Base-by-base conservation (phyloP, 2,888 invertebrate genomes). In the Campoletis raptor region DNA sequence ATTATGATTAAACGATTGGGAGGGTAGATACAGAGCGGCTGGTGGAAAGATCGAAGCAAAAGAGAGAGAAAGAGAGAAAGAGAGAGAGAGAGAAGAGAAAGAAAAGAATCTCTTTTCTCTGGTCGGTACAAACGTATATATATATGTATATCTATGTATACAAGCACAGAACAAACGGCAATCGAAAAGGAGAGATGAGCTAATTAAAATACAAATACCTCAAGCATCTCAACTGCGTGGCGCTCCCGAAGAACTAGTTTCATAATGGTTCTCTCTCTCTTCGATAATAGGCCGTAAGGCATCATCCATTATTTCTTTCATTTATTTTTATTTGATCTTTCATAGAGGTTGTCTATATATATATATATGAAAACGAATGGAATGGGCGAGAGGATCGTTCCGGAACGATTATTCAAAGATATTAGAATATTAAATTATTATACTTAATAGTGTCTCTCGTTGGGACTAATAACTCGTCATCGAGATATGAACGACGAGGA, bases 1-100 rank as follows among this genome's bases (percentile, higher is more conserved):
- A 93, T 94, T 94, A 93, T 94, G 93, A 94, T 94, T 94, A 93
- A 94, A 94, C 92, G 94, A 92, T 94, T 92, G 90, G 91, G 91
- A 89, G 90, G 90, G 89, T 88, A 88, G 89, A 87, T 81, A 85
- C 84, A 87, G 88, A 86, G 87, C 72, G 83, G 73, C 86, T 72
- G 81, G 67, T 83, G 89, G 76, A 86, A 79, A 79, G 87, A 85
- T 85, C 72, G 88, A 74, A 54, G 81, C n/a, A 73, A 81, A 78
- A 85, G 82, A 79, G 78, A 80, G 76, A 86, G 83, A 81, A 81
- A 80, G 86, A 64, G 74, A 52, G 45, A 66, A 48, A 76, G n/a
- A 18, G 70, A 37, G 15, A 30, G 72, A n/a, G 64, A 77, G 79
- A 76, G 73, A 79, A 48, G 81, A 69, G 82, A 30, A 3, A 30